A percentile compares a stretch with the other conserved stretches of the same genome.
Conservation (phyloP, 2,888 invertebrate species). For the Sipunculus nudus region DNA sequence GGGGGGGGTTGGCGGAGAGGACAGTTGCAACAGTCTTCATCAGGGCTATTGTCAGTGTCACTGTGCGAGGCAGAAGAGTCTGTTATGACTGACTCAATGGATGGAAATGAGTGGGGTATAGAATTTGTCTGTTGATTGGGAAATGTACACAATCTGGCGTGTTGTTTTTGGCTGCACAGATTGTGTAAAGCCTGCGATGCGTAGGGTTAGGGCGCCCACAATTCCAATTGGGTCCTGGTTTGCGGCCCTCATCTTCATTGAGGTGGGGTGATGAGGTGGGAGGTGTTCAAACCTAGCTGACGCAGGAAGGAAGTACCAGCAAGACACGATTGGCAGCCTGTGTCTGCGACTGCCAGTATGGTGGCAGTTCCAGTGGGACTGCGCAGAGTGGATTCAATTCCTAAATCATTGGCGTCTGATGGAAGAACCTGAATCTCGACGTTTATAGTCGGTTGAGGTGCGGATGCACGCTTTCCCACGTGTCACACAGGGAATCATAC, state of each 20-base stretch:
- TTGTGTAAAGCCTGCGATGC: conserved; percentile 31
- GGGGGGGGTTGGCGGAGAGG: conserved; percentile 18
- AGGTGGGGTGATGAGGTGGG: conserved; percentile 46
- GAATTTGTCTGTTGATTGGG: conserved; percentile 41
- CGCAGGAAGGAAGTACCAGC: conserved; percentile 37
- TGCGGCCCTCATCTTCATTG: conserved; percentile 46
- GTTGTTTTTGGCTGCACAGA: conserved; percentile 32
- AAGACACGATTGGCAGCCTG: conserved; percentile 43
- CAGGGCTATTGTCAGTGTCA: too few relatives aligned
- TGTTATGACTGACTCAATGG: conserved; percentile 22
- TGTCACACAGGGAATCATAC: conserved; percentile 31
- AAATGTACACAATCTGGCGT: conserved; percentile 46
- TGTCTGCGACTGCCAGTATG: conserved; percentile 23
- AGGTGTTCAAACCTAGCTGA: conserved; percentile 32
- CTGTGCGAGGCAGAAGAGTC: too few relatives aligned
- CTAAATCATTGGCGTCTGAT: conserved; percentile 32
- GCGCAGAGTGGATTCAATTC: conserved; percentile 21
- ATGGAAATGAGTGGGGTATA: conserved; percentile 39
- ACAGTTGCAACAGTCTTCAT: conserved; percentile 2
- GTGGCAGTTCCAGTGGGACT: neutral
- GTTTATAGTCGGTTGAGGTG: conserved; percentile 36
- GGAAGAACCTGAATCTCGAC: conserved; percentile 8
- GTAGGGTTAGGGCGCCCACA: conserved; percentile 42
- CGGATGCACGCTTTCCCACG: conserved; percentile 27
- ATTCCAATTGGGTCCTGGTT: conserved; percentile 43